Evolutionary conservation across 2,888 invertebrate genomes (phyloP).

Genomic region (Yponomeuta sedellus): DNA sequence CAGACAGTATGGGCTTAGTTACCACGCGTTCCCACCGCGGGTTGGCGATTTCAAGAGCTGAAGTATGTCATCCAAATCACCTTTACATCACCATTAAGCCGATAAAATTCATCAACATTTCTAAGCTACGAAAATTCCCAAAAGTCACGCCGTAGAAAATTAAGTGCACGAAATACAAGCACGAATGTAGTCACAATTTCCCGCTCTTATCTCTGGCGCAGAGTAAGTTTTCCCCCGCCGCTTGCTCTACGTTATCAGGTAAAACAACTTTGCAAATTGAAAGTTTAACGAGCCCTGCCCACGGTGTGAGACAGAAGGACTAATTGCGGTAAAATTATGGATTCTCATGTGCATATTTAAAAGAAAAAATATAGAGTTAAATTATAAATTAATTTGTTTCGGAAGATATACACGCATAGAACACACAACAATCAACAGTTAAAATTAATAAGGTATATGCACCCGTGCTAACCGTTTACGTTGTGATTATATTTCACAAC

Average conservation of each 20-base stretch:
- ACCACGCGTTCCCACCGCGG: too few relatives aligned
- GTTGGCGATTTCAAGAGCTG: too few relatives aligned
- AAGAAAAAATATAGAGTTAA: too few relatives aligned
- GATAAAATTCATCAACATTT: not conserved
- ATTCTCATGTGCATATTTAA: not conserved
- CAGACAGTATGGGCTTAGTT: too few relatives aligned
- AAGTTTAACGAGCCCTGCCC: slow-evolving; percentile 60
- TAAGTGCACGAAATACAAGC: not conserved
- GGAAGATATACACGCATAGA: too few relatives aligned
- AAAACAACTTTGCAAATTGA: slow-evolving; percentile 68
- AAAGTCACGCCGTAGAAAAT: not conserved
- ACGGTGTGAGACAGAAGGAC: slow-evolving; percentile 5
- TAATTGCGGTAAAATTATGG: not conserved
- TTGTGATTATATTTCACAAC: too few relatives aligned
- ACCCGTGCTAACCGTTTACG: too few relatives aligned
- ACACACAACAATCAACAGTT: too few relatives aligned
- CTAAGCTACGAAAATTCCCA: not conserved
- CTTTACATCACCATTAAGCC: not conserved
- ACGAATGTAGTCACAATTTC: slow-evolving; percentile 3
- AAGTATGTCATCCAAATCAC: too few relatives aligned
- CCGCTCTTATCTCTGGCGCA: slow-evolving; percentile 42
- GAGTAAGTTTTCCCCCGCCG: slow-evolving; percentile 39
- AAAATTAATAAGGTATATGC: too few relatives aligned
- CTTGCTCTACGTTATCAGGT: slow-evolving; percentile 71
- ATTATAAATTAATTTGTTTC: too few relatives aligned